These are phyloP conservation scores for Lordiphosa stackelbergi DNA, from an alignment of 1,140 invertebrate species.

Conservation along the genomic window DNA sequence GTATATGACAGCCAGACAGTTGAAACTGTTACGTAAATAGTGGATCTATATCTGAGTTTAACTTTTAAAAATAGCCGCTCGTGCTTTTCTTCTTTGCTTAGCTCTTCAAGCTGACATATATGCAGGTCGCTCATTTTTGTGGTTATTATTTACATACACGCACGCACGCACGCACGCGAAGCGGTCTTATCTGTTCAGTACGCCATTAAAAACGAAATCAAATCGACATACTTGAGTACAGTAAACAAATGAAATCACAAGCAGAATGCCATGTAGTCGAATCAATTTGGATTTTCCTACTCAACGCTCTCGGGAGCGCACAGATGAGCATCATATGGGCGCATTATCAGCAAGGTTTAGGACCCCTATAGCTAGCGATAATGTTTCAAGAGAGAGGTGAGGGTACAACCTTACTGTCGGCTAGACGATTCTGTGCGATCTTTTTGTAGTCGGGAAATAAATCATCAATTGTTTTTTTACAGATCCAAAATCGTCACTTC, in stretches of 20 bases:
- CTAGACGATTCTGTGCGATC: constrained; percentile 29
- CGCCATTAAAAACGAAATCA: constrained; percentile 23
- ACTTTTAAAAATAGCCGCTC: constrained; percentile 14
- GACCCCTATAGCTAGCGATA: constrained; percentile 53
- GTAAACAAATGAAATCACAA: constrained; percentile 22
- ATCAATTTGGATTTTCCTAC: constrained; percentile 26
- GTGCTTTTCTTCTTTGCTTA: constrained; percentile 27
- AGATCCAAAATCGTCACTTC: constrained; percentile 71
- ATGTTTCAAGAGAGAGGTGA: constrained; percentile 22
- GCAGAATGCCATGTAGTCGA: constrained; percentile 25
- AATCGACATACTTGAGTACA: constrained; percentile 6
- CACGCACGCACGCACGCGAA: background rate
- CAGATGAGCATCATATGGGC: constrained; percentile 17
- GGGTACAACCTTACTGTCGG: constrained; percentile 38
- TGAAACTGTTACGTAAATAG: constrained; percentile 35
- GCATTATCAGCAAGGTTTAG: constrained; percentile 70
- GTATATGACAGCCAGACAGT: constrained; percentile 14
- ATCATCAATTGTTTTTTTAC: constrained; percentile 8
- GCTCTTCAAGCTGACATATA: constrained; percentile 23
- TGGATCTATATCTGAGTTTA: constrained; percentile 18
- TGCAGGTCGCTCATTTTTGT: background rate
- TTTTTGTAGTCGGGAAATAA: background rate
- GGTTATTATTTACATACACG: constrained; percentile 22
- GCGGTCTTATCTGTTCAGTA: constrained; percentile 37
- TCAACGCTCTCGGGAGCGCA: constrained; percentile 17